These are phyloP conservation scores for Zosterops hypoxanthus DNA, from an alignment of 2,113 vertebrate species.

Conservation along the genomic window DNA sequence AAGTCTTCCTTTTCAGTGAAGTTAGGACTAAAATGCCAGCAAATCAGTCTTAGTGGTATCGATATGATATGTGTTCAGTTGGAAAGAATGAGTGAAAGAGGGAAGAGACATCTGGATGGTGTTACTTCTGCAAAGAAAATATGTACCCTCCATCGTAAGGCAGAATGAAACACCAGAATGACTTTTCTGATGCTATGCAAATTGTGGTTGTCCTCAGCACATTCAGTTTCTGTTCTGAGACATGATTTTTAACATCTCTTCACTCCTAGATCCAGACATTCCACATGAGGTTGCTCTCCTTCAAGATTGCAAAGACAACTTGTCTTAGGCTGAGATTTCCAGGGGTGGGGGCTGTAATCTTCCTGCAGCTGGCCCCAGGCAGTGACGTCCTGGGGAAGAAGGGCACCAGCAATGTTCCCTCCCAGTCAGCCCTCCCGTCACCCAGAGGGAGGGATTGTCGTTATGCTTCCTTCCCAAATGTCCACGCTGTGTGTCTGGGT, in stretches of 20 bases:
- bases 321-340: background rate
- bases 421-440: background rate
- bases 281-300: background rate
- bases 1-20: background rate
- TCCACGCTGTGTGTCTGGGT: background rate
- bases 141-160: background rate
- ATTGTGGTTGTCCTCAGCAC: background rate
- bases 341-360: background rate
- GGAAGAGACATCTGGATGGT: background rate
- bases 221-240: background rate
- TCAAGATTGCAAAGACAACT: background rate
- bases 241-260: background rate
- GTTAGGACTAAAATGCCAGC: background rate
- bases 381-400: background rate
- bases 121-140: conserved; percentile 12
- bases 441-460: background rate
- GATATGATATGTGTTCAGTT: background rate
- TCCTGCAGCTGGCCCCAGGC: background rate
- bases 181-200: background rate
- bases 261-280: background rate
- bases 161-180: background rate
- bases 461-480: background rate
- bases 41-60: background rate
- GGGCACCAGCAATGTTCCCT: background rate
- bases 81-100: background rate